A percentile compares a stretch with the other conserved stretches of the same genome.
These are phyloP conservation scores for Tetheella fluctuosa DNA, from an alignment of 2,888 invertebrate species.

Conservation along the genomic window DNA sequence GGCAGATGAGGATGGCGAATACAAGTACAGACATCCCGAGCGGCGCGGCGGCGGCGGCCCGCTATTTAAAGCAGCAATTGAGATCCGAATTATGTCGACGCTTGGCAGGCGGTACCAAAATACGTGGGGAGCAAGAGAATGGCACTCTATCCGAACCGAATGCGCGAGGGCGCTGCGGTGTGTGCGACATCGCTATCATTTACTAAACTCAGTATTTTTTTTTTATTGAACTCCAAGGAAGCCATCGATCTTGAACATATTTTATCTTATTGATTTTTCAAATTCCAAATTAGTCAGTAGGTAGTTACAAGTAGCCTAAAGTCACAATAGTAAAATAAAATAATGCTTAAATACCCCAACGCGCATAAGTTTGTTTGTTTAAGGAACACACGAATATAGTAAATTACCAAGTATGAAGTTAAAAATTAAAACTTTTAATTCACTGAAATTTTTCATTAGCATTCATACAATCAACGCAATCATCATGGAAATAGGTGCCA, in stretches of 20 bases:
- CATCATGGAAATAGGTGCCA: slow-evolving; percentile 35
- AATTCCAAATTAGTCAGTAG: background rate
- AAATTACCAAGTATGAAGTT: background rate
- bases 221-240: background rate
- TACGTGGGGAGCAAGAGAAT: slow-evolving; percentile 23
- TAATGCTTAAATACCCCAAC: background rate
- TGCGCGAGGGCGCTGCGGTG: background rate
- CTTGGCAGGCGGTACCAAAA: slow-evolving; percentile 24
- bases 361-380: background rate
- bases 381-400: slow-evolving; percentile 2
- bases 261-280: background rate
- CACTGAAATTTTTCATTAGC: background rate
- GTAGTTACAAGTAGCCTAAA: background rate
- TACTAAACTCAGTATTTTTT: background rate
- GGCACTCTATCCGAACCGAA: slow-evolving; percentile 28
- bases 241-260: background rate
- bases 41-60: slow-evolving; percentile 44
- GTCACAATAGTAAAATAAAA: background rate
- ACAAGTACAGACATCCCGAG: slow-evolving; percentile 39
- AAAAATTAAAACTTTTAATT: background rate
- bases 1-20: slow-evolving; percentile 48
- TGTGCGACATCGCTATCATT: background rate
- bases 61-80: slow-evolving; percentile 47
- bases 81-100: slow-evolving; percentile 47
- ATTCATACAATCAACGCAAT: slow-evolving; percentile 22